Conservation (phyloP, 1,140 invertebrate genomes). For the Scaptomyza pallida region DNA sequence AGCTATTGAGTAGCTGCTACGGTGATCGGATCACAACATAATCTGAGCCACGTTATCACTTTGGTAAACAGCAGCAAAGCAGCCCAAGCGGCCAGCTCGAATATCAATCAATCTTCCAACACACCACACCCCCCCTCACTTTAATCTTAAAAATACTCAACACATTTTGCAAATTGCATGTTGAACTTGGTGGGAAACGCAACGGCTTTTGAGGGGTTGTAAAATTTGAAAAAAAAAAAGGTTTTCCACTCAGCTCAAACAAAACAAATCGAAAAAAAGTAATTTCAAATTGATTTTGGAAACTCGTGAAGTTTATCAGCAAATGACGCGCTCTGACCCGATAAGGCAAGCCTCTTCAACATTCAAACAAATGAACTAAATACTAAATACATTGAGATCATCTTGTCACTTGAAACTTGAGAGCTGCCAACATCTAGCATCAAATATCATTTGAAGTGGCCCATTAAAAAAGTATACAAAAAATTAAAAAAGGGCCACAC, state of each 20-base stretch:
- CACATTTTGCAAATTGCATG: conserved; percentile 68
- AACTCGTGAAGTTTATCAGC: conserved; percentile 65
- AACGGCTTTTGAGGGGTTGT: conserved; percentile 28
- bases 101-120: conserved; percentile 66
- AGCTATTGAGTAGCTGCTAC: conserved; percentile 21
- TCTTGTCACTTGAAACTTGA: conserved; percentile 21
- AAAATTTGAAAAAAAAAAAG: conserved; percentile 16
- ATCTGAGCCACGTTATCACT: conserved; percentile 76
- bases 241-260: neutral
- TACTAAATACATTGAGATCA: conserved; percentile 15
- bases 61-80: conserved; percentile 63
- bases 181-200: conserved; percentile 53
- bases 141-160: conserved; percentile 66
- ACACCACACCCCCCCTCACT: neutral
- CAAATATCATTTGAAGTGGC: conserved; percentile 65
- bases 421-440: conserved; percentile 42
- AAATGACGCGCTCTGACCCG: conserved; percentile 20
- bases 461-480: conserved; percentile 22
- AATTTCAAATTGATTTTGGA: conserved; percentile 45
- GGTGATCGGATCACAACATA: conserved; percentile 79
- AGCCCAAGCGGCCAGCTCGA: conserved; percentile 44
- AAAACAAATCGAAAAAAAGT: conserved; percentile 9
- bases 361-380: neutral
- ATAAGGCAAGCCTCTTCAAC: conserved; percentile 42
- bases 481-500: conserved; percentile 1